Evolutionary conservation across 2,888 invertebrate species (phyloP).

Genomic region (Caenorhabditis macrosperma): DNA sequence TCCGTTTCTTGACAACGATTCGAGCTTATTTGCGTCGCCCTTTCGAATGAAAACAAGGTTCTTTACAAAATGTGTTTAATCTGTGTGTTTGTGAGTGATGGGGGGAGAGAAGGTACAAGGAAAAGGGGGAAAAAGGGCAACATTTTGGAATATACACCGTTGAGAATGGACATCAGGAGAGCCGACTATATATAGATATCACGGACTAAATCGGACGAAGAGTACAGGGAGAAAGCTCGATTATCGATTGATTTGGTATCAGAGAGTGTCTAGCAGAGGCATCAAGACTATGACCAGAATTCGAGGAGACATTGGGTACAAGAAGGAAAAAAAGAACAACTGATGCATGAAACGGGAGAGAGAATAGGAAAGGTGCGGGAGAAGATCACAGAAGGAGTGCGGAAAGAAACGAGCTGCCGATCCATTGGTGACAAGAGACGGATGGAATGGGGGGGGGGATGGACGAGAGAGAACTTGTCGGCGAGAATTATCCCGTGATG

Average conservation of each 20-base stretch:
- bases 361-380: not conserved
- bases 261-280: not conserved
- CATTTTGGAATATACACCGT: slow-evolving; percentile 41
- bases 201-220: slow-evolving; percentile 34
- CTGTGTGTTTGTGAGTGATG: no score
- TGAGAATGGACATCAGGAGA: slow-evolving; percentile 31
- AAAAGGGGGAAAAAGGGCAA: not conserved
- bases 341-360: not conserved
- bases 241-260: slow-evolving; percentile 1
- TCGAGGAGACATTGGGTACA: not conserved
- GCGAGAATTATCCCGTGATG: slow-evolving; percentile 38
- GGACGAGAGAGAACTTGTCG: slow-evolving; percentile 20
- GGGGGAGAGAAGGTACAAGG: not conserved
- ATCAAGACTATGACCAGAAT: not conserved
- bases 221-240: slow-evolving; percentile 13
- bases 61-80: no score
- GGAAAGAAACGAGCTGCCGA: not conserved
- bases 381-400: slow-evolving; percentile 2
- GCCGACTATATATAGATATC: slow-evolving; percentile 48
- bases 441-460: not conserved
- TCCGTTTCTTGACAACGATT: slow-evolving; percentile 18
- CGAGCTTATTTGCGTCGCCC: slow-evolving; percentile 35
- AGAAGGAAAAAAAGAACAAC: not conserved
- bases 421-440: not conserved
- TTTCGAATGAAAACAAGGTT: slow-evolving; percentile 5